Conservation (phyloP, 2,888 invertebrate genomes). For the Lasioglossum zephyrum region DNA sequence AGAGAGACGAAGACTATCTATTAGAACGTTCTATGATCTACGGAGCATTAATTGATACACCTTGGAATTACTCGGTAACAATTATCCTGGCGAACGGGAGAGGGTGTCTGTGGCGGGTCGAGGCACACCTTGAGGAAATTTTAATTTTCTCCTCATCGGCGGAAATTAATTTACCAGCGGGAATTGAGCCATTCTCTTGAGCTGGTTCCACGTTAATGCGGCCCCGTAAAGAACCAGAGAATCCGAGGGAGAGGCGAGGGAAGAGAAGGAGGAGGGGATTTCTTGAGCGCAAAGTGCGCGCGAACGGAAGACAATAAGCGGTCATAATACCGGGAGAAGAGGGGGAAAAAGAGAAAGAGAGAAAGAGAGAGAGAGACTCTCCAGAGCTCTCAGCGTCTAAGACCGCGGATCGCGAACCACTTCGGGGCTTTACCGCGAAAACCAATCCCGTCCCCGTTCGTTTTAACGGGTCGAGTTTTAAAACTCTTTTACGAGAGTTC, state of each 20-base stretch:
- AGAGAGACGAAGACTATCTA: neutral
- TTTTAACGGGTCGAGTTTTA: constrained; percentile 67
- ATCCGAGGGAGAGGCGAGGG: neutral
- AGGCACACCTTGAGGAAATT: constrained; percentile 34
- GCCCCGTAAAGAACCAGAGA: neutral
- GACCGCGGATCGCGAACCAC: constrained; percentile 67
- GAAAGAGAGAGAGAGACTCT: constrained; percentile 28
- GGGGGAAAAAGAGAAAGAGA: constrained; percentile 21
- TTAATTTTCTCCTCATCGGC: constrained; percentile 46
- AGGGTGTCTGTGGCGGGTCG: neutral
- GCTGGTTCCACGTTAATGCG: constrained; percentile 36
- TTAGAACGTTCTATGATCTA: neutral
- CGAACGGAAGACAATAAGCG: constrained; percentile 67
- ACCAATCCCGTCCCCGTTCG: constrained; percentile 73
- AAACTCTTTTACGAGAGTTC: constrained; percentile 74
- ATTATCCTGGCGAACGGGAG: constrained; percentile 30
- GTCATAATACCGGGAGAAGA: constrained; percentile 60
- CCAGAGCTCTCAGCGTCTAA: constrained; percentile 44
- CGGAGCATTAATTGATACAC: neutral
- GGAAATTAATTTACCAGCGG: constrained; percentile 57
- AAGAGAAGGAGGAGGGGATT: neutral
- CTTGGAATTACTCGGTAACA: constrained; percentile 42
- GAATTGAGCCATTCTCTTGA: constrained; percentile 53
- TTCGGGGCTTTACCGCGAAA: constrained; percentile 73
- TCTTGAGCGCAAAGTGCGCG: constrained; percentile 23